Percentiles rank a stretch among this genome's conserved stretches.
Evolutionary conservation across 1,140 invertebrate species (phyloP).

Genomic region (Leptonema lineaticorne): DNA sequence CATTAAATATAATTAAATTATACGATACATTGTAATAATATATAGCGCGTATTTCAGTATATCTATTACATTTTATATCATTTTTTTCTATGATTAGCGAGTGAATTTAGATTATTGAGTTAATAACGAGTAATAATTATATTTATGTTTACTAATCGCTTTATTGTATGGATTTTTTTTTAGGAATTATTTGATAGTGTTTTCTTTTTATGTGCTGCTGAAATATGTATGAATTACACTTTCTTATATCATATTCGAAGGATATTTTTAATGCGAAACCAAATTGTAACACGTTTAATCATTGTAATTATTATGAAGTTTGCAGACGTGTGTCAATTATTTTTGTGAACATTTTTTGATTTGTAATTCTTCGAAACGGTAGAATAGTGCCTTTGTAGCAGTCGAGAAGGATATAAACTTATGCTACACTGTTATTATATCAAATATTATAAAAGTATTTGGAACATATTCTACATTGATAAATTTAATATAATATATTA

Average conservation of each 20-base stretch:
- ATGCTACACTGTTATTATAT: conserved; percentile 35
- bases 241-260: no score
- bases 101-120: conserved; percentile 2
- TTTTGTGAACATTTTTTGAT: conserved; percentile 21
- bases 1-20: no score
- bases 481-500: not conserved
- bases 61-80: conserved; percentile 6
- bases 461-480: conserved; percentile 3
- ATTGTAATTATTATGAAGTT: no score
- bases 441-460: conserved; percentile 34
- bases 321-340: conserved; percentile 21
- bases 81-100: not conserved
- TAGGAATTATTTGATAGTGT: no score
- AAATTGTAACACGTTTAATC: no score
- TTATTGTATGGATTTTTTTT: conserved; percentile 1
- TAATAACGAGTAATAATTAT: conserved; percentile 8
- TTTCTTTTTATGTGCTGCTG: no score
- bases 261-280: no score
- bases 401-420: conserved; percentile 32
- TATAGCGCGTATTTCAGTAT: no score
- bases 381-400: conserved; percentile 42
- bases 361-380: conserved; percentile 38
- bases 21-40: no score
- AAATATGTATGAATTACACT: no score
- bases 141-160: conserved; percentile 11